Base-by-base conservation (phyloP, 2,888 invertebrate genomes). In the Sinotaia quadrata region DNA sequence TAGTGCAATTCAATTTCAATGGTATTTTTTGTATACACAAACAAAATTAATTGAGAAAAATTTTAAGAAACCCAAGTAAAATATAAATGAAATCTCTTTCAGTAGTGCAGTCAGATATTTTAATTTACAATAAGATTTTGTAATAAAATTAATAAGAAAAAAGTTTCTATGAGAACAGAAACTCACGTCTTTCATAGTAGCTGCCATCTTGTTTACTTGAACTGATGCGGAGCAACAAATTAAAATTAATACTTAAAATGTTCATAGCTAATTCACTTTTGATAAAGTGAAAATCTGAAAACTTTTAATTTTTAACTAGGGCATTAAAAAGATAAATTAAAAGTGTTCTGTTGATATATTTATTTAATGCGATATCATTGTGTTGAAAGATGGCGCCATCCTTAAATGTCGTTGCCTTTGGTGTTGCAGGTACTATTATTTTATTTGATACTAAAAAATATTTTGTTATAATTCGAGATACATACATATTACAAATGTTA, bases 371-470 rank as follows among this genome's bases (percentile, higher is more conserved):
- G 58, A 60, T 12, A 49, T 71, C 75, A 52, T 49, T 24, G 58
- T 74, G 76, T 76, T 74, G 70, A 75, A 80, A 78, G 68, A 81
- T 81, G 81, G 81, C 80, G 73, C 76, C 79, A 36, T 69, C 75
- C 77, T 76, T 77, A 57, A 77, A 75, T 61, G 62, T 67, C 52
- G 66, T 75, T 41, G 27, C 36, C 34, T 10, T 65, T 18, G 36
- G 59, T 37, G 31, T 33, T 3, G 33, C 47, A 33, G 41, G 51
- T 60, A 68, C 36, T 27, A n/a, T 21, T 18, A 8, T 12, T 49
- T 56, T 54, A 15, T 54, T 44, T 33, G 7, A n/a, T n/a, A n/a
- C n/a, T n/a, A n/a, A n/a, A n/a, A n/a, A n/a, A n/a, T n/a, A n/a
- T n/a, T n/a, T n/a, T n/a, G n/a, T n/a, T n/a, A n/a, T n/a, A n/a